A percentile compares a stretch with the other conserved stretches of the same genome.
These are phyloP conservation scores for Brachypodius melanocephalos DNA, from an alignment of 2,113 vertebrate species.

Conservation along the genomic window DNA sequence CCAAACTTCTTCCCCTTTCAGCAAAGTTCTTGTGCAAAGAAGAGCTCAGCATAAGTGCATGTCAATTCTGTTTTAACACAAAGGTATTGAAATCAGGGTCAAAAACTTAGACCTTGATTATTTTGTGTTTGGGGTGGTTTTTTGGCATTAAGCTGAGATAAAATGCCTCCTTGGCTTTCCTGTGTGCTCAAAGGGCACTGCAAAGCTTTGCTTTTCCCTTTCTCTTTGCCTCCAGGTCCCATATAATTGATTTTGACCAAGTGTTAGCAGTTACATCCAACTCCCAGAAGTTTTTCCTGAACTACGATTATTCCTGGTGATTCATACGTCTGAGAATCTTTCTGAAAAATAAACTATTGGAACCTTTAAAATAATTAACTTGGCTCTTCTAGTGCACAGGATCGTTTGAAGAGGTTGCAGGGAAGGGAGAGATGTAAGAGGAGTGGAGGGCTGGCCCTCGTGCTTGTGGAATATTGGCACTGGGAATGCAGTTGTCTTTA, in stretches of 20 bases:
- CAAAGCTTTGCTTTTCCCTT: not conserved
- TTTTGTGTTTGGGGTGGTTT: not conserved
- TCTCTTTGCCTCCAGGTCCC: not conserved
- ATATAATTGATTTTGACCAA: slow-evolving; percentile 35
- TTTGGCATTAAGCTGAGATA: not conserved
- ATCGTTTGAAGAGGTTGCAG: slow-evolving; percentile 49
- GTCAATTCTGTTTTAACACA: not conserved
- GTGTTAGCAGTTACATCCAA: not conserved
- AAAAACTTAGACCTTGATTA: not conserved
- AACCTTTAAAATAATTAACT: slow-evolving; percentile 52
- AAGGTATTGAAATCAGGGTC: not conserved
- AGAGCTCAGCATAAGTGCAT: not conserved
- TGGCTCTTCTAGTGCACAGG: slow-evolving; percentile 9
- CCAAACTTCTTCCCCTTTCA: not conserved
- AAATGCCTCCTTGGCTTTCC: not conserved
- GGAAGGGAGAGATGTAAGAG: slow-evolving; percentile 1
- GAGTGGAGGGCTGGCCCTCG: not conserved
- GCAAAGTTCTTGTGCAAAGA: not conserved
- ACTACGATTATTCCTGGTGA: slow-evolving; percentile 33
- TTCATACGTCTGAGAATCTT: slow-evolving; percentile 63
- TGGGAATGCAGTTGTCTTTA: not conserved
- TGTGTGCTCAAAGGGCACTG: not conserved
- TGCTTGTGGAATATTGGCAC: slow-evolving; percentile 19
- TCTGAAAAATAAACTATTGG: slow-evolving; percentile 58
- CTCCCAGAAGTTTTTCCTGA: slow-evolving; percentile 43